A percentile compares a stretch with the other conserved stretches of the same genome.
phyloP scores from a whole-genome alignment of 2,113 vertebrate genomes.

The Rattus rattus region DNA sequence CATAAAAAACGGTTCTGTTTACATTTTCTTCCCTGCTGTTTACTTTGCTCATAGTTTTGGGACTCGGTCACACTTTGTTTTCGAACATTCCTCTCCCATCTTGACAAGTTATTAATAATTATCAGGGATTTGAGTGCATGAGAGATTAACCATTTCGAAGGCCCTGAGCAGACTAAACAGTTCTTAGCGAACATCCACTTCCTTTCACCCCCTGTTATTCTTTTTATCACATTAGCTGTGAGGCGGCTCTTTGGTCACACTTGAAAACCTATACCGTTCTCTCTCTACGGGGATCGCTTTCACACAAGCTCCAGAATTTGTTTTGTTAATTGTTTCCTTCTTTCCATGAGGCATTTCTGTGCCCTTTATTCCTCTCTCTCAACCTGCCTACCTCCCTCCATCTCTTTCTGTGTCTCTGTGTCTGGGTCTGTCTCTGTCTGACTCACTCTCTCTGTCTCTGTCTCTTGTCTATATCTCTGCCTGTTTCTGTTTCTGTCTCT shows the following conservation, averaged over 20 bases:
- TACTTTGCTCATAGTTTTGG: slow-evolving; percentile 44
- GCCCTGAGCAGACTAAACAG: slow-evolving; percentile 58
- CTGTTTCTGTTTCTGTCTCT: not conserved
- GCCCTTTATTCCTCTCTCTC: not conserved
- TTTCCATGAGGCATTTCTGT: not conserved
- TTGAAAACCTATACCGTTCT: not conserved
- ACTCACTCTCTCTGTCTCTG: no score
- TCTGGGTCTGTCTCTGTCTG: not conserved
- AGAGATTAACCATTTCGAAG: slow-evolving; percentile 54
- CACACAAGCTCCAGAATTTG: not conserved
- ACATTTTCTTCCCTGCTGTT: slow-evolving; percentile 46
- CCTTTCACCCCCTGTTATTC: not conserved
- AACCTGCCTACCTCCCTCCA: not conserved
- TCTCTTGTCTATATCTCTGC: no score
- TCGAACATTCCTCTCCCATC: slow-evolving; percentile 31
- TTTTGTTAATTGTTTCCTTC: not conserved
- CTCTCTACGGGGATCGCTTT: not conserved
- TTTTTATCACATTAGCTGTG: not conserved
- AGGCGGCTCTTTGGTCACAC: not conserved
- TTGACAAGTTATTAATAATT: slow-evolving; percentile 57
- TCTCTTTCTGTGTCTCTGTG: not conserved
- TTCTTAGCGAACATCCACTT: slow-evolving; percentile 41
- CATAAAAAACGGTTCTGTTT: slow-evolving; percentile 18
- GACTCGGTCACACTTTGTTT: slow-evolving; percentile 35
- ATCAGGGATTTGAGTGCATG: slow-evolving; percentile 16